These are phyloP conservation scores for Holcopasites calliopsidis DNA, from an alignment of 1,140 invertebrate genomes.

Conservation along the genomic window DNA sequence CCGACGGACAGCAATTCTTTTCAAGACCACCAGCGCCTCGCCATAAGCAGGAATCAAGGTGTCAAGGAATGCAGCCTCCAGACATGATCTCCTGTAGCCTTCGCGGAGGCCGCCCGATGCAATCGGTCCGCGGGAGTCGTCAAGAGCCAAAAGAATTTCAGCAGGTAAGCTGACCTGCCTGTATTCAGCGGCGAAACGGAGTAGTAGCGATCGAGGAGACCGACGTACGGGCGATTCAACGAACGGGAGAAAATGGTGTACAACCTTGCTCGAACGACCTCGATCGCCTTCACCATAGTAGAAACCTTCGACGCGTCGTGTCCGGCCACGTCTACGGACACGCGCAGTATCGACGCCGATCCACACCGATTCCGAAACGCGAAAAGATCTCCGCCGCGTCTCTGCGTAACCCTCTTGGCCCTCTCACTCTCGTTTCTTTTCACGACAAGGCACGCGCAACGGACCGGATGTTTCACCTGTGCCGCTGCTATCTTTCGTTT, in stretches of 20 bases:
- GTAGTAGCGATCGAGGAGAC: conserved; percentile 2
- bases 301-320: conserved; percentile 66
- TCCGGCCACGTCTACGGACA: conserved; percentile 41
- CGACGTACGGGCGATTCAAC: conserved; percentile 10
- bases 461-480: background rate
- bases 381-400: conserved; percentile 21
- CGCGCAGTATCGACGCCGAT: conserved; percentile 25
- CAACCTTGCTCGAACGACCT: conserved; percentile 76
- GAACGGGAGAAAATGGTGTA: conserved; percentile 72
- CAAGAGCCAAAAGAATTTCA: background rate
- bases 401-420: background rate
- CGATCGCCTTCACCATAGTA: conserved; percentile 74
- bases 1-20: background rate
- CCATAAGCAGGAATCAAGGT: background rate
- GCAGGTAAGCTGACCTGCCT: background rate
- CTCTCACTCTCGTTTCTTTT: conserved; percentile 43
- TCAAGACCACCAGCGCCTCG: background rate
- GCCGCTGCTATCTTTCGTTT: no score
- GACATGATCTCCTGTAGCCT: background rate
- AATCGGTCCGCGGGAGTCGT: background rate
- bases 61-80: background rate
- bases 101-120: conserved; percentile 1
- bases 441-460: background rate
- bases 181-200: conserved; percentile 7
- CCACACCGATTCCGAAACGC: conserved; percentile 14